Evolutionary conservation across 2,797 vertebrate species (phyloP).

Genomic region (Enteromius unitaeniatus): DNA sequence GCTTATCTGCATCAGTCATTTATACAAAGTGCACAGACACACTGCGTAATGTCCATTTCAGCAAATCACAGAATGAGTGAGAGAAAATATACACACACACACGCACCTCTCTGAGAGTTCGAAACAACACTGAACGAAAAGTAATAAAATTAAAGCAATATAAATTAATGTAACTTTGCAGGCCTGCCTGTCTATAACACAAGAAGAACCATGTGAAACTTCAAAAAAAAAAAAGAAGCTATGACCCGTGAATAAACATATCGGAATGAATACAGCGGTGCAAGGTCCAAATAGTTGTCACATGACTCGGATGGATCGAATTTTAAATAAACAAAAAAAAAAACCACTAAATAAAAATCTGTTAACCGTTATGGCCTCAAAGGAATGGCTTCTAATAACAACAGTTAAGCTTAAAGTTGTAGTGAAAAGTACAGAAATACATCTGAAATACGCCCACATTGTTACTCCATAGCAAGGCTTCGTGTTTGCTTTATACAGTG

Average conservation of each 20-base stretch:
- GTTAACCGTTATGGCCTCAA: constrained; percentile 1
- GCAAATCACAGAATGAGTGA: constrained; percentile 64
- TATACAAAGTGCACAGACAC: constrained; percentile 79
- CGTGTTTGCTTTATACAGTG: constrained; percentile 41
- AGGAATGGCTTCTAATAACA: constrained; percentile 27
- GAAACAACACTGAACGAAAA: constrained; percentile 44
- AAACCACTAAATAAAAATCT: too few relatives aligned
- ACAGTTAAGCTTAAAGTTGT: constrained; percentile 20
- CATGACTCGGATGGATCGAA: constrained; percentile 19
- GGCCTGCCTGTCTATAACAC: constrained; percentile 83
- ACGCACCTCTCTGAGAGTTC: constrained; percentile 9
- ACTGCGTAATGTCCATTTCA: constrained; percentile 67
- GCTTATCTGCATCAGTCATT: constrained; percentile 70
- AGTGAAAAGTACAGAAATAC: constrained; percentile 41
- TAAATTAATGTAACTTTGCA: constrained; percentile 80
- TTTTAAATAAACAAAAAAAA: neutral
- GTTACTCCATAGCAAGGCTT: constrained; percentile 8
- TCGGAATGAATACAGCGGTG: constrained; percentile 67
- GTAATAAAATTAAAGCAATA: constrained; percentile 64
- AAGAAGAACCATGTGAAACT: constrained; percentile 66
- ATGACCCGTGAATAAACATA: constrained; percentile 57
- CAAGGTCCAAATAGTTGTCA: constrained; percentile 9
- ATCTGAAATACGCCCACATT: constrained; percentile 26
- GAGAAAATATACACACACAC: constrained; percentile 58
- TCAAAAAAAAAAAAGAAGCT: constrained; percentile 44